Percentiles rank a stretch among this genome's conserved stretches.
These are phyloP conservation scores for Rhopilema esculentum DNA, from an alignment of 30 jellyfish, hydroid and myxozoan species.

Conservation along the genomic window DNA sequence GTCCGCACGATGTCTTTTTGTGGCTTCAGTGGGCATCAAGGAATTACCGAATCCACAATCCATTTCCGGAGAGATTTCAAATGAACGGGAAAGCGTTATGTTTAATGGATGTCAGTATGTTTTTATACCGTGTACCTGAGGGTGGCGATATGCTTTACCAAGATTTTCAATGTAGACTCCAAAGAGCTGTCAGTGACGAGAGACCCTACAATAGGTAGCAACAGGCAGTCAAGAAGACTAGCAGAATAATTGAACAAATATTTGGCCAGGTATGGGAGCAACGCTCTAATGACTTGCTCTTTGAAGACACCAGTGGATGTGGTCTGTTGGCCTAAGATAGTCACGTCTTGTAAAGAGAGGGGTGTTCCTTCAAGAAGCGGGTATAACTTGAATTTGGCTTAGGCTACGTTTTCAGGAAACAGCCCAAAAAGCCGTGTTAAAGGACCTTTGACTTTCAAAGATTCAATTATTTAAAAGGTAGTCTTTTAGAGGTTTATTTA, in stretches of 20 bases:
- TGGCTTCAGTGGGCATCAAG: conserved; percentile 97
- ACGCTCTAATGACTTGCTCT: too few species aligned
- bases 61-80: conserved; percentile 91
- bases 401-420: neutral
- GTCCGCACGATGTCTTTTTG: conserved; percentile 79
- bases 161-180: conserved; percentile 93
- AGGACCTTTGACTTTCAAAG: neutral
- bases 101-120: conserved; percentile 96
- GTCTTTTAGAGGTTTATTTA: neutral
- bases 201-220: conserved; percentile 60
- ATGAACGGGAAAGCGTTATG: conserved; percentile 99
- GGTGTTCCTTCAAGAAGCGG: neutral
- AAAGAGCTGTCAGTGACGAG: conserved; percentile 87
- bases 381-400: neutral
- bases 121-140: conserved; percentile 92
- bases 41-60: conserved; percentile 69
- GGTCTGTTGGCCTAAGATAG: too few species aligned
- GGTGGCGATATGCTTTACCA: conserved; percentile 96
- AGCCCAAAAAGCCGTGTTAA: neutral
- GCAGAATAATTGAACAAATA: too few species aligned
- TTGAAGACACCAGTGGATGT: too few species aligned
- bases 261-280: too few species aligned
- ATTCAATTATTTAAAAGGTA: neutral
- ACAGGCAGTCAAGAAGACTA: neutral
- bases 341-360: too few species aligned